Percentiles rank a stretch among this genome's conserved stretches.
Conservation (phyloP, 1,140 invertebrate species). For the roundworm (Caenorhabditis elegans) region WBcel235 BX284602.5:6141001-6141500, state of each 20-base stretch:
- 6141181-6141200: too few species aligned
- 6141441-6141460: neutral
- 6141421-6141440: neutral
- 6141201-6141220: neutral
- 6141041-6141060: conserved; percentile 12
- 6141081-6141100: conserved; percentile 21
- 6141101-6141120: neutral
- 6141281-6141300: too few species aligned
- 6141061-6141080: conserved; percentile 29
- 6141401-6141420: conserved; percentile 1
- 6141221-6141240: too few species aligned
- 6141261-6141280: too few species aligned
- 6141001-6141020: neutral
- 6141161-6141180: conserved; percentile 30
- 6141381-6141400: too few species aligned
- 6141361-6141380: too few species aligned
- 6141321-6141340: too few species aligned
- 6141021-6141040: neutral
- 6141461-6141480: neutral
- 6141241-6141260: too few species aligned
- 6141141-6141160: neutral
- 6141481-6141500: conserved; percentile 23
- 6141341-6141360: too few species aligned
- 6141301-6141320: too few species aligned
- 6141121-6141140: conserved; percentile 2